Base-by-base conservation (phyloP, 1,140 invertebrate genomes). In the Agrilus planipennis region DNA sequence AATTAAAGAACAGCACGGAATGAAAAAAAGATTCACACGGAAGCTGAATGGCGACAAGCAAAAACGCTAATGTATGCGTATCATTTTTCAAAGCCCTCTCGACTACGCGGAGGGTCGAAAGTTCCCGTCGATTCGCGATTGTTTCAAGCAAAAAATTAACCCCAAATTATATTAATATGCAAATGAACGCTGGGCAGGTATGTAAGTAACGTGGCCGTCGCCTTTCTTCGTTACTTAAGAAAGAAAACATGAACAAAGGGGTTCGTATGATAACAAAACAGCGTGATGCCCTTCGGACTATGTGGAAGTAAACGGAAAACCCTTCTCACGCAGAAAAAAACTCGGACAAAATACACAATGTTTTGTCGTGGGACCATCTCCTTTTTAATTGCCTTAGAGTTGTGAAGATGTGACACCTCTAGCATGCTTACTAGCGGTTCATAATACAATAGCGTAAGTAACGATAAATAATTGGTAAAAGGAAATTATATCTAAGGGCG, bases 131-230 rank as follows among this genome's bases (percentile, higher is more conserved):
- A 15, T 36, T 10, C 2, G 7, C 31, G 36, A 44, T 48, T 48
- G 51, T 53, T 53, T 53, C 51, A 53, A 42, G 35, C 44, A 20
- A 53, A 50, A 51, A 52, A 52, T 48, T 46, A 50, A 50, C 44
- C 42, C 41, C 46, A 53, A 53, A 53, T 53, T 51, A 53, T 47
- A 44, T 47, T 39, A 25, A 34, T 44, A 50, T 50, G 48, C 45
- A 50, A 50, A 50, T 50, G 20, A 29, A 16, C 18, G 37, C 40
- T n/a, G 11, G 5, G 12, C 41, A 47, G 45, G 48, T 47, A 47
- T 34, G 31, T 39, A 38, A 35, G 46, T 31, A 31, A 27, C 38
- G 30, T 30, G 11, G 9, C 20, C 18, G 37, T 19, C 15, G 23
- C 39, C 29, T 40, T 34, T 27, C 21, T 39, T 40, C 12, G 31